phyloP scores from a whole-genome alignment of 2,797 vertebrate genomes.

The Gymnodraco acuticeps region DNA sequence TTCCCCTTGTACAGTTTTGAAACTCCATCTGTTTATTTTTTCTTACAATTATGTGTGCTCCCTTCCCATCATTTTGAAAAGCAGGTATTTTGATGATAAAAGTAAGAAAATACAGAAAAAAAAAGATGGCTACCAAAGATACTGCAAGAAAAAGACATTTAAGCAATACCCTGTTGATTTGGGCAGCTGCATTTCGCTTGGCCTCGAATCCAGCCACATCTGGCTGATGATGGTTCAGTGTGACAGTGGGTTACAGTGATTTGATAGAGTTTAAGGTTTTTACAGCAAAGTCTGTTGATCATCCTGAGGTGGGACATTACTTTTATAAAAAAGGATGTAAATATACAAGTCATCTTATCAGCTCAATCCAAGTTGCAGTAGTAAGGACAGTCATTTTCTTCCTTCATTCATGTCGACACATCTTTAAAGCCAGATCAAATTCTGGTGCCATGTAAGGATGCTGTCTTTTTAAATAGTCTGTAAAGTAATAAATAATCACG shows the following conservation, averaged over 20 bases:
- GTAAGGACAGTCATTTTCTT: too few species aligned
- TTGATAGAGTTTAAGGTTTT: slow-evolving; percentile 7
- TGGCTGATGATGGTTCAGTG: slow-evolving; percentile 22
- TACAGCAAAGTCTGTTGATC: slow-evolving; percentile 1
- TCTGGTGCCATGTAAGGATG: neutral
- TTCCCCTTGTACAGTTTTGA: slow-evolving; percentile 70
- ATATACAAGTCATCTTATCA: neutral
- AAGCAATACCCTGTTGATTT: slow-evolving; percentile 20
- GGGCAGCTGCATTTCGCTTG: neutral
- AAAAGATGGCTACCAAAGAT: slow-evolving; percentile 27
- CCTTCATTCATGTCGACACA: neutral
- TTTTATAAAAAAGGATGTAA: neutral
- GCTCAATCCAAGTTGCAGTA: too few species aligned
- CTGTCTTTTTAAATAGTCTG: neutral
- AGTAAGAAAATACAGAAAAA: slow-evolving; percentile 41
- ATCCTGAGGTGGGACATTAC: neutral
- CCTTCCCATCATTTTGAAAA: slow-evolving; percentile 42
- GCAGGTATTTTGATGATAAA: slow-evolving; percentile 38
- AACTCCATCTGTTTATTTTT: slow-evolving; percentile 70
- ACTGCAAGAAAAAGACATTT: slow-evolving; percentile 26
- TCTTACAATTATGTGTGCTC: slow-evolving; percentile 48
- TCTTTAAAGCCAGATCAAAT: neutral
- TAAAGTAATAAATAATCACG: neutral
- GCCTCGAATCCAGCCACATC: slow-evolving; percentile 22
- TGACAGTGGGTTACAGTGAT: slow-evolving; percentile 42